Base-by-base conservation (phyloP, 2,888 invertebrate genomes). In the Leptinotarsa rubiginosa region DNA sequence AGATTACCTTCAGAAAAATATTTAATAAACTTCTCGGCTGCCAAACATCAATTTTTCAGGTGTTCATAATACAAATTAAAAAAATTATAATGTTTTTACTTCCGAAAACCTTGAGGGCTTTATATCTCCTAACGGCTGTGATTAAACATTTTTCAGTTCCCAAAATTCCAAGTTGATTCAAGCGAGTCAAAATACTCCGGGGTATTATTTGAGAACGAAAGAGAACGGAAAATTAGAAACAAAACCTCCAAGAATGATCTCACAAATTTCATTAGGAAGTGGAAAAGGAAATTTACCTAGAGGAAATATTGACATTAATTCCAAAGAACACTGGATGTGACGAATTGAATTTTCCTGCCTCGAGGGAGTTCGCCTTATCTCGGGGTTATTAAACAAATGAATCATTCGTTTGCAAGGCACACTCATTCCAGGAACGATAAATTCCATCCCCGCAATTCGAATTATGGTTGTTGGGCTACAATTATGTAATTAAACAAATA, bases 401-500 rank as follows among this genome's bases (percentile, higher is more conserved):
- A 72, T 72, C 68, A 72, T 72, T 62, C 62, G 62, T 62, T 59
- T 47, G 65, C 52, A 49, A 20, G 52, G 59, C 72, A 56, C 52
- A 50, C 68, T 72, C 22, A 56, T 54, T 72, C 18, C 20, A 67
- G 62, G 20, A 31, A 68, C 72, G 62, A 72, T 68, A 68, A 72
- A 72, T 72, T 68, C 52, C 67, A 50, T 72, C 16, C 50, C 72
- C 68, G 22, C 41, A 47, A 68, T 64, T 65, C 68, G 72, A 64
- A 64, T 72, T 68, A 49, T 72, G 59, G 56, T 52, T 72, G 59
- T 72, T 59, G 54, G 66, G 67, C 41, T 25, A 59, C 68, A 72
- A 72, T 72, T 72, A 68, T 72, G 62, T 72, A 72, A 72, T 68
- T 72, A 62, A 47, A 68, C 72, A 68, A 68, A 72, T 72, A 68